These are phyloP conservation scores for Neomonachus schauinslandi DNA, from an alignment of 2,113 vertebrate genomes.

Conservation along the genomic window DNA sequence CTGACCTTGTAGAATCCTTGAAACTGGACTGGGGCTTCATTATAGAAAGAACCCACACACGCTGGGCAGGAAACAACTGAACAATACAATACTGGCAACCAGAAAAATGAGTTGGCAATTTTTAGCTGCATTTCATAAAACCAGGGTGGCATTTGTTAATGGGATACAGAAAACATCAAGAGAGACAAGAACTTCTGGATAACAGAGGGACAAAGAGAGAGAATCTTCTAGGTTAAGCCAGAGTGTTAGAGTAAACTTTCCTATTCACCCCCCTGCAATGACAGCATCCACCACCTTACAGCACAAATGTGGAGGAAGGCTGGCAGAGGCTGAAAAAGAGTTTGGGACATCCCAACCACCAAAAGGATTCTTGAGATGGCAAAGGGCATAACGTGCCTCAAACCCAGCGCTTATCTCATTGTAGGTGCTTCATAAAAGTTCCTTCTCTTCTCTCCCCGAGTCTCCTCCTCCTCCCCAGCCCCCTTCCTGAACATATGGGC, in stretches of 20 bases:
- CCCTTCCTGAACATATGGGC: constrained; percentile 35
- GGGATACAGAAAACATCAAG: background rate
- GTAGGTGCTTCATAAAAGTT: background rate
- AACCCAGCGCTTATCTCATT: background rate
- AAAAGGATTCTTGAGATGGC: background rate
- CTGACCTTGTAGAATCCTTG: background rate
- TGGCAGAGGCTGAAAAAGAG: background rate
- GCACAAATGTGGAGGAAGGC: background rate
- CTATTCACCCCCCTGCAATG: background rate
- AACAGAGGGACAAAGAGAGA: background rate
- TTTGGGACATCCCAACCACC: background rate
- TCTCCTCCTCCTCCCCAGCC: background rate
- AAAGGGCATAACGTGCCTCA: background rate
- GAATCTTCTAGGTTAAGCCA: background rate
- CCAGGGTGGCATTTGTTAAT: constrained; percentile 48
- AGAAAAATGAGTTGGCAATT: background rate
- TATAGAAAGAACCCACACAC: background rate
- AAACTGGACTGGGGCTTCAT: background rate
- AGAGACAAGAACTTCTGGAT: background rate
- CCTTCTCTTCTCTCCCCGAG: background rate
- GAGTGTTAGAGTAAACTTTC: background rate
- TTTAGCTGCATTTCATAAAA: constrained; percentile 53
- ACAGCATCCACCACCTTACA: background rate
- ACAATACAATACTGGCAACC: constrained; percentile 13
- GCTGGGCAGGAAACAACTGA: background rate